phyloP scores from a whole-genome alignment of 2,888 invertebrate genomes.

The Oscheius sp. region DNA sequence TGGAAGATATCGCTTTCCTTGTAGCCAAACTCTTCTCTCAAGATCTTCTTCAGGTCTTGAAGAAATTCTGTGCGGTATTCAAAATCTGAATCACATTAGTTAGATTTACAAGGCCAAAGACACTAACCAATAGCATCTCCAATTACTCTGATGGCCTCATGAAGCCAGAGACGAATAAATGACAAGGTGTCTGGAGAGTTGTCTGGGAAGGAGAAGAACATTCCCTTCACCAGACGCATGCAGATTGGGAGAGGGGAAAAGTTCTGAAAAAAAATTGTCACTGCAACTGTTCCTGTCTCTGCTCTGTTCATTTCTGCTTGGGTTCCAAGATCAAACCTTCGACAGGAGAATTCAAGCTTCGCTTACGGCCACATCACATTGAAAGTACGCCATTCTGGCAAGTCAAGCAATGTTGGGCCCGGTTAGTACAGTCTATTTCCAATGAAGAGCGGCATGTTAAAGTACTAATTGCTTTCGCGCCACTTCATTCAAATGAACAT shows the following conservation, averaged over 20 bases:
- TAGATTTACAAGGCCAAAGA: not conserved
- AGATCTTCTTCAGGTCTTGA: slow-evolving; percentile 33
- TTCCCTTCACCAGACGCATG: slow-evolving; percentile 52
- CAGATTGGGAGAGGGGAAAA: slow-evolving; percentile 45
- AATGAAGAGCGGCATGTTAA: too few relatives aligned
- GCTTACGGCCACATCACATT: too few relatives aligned
- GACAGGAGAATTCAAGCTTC: too few relatives aligned
- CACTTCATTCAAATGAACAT: too few relatives aligned
- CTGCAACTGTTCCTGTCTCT: too few relatives aligned
- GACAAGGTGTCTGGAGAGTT: slow-evolving; percentile 66
- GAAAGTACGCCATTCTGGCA: too few relatives aligned
- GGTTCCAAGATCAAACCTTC: too few relatives aligned
- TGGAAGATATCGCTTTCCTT: slow-evolving; percentile 29
- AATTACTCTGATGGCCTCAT: slow-evolving; percentile 61
- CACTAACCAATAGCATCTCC: slow-evolving; percentile 44
- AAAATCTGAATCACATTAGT: slow-evolving; percentile 30
- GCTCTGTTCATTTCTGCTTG: too few relatives aligned
- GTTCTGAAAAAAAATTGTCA: slow-evolving; percentile 14
- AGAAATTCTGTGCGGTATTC: slow-evolving; percentile 33
- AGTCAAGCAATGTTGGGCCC: too few relatives aligned
- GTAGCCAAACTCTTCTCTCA: slow-evolving; percentile 41
- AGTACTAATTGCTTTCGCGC: too few relatives aligned
- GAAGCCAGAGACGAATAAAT: slow-evolving; percentile 63
- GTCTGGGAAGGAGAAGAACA: slow-evolving; percentile 63
- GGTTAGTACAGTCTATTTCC: too few relatives aligned